Evolutionary conservation across 2,888 invertebrate species (phyloP), one percentile per base, ranked within the genome.

Genomic region (Xestoiulus laeticollis): DNA sequence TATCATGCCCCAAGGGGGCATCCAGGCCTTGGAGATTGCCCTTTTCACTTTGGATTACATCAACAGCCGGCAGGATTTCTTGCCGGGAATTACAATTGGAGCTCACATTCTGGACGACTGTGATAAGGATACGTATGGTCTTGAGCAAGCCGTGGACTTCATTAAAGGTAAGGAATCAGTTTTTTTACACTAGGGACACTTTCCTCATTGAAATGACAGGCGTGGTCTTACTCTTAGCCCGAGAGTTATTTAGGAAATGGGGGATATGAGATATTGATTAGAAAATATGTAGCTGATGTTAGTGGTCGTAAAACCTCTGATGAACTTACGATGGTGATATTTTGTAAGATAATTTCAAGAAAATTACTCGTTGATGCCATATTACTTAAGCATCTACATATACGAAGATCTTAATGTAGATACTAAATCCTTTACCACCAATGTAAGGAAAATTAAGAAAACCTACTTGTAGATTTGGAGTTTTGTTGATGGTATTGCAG

Each of bases 71-170:
- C 91, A 93, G 88, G 93, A 94, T 88, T 93, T 96, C 89, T 93
- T 96, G 89, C 96, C 96, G 0, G 96, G 96, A 87, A 95, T 97
- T 87, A 94, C 94, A 6, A 93, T 98, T 16, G 98, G 98, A 68
- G 97, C 97, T 14, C 96, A 97, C 91, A 95, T 98, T 87, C 93
- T 98, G 89, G 98, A 98, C 91, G 98, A 98, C 92, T 98, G 98
- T 92, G 98, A 98, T 93, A 96, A 97, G 92, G 98, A 98, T 92
- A 98, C 98, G 0, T 98, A 98, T 91, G 98, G 98, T 0, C 93
- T 98, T 90, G 98, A 98, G 92, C 98, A 98, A 95, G 97, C 98
- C 22, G 96, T 98, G 22, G 98, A 98, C 92, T 98, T 98, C 92
- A 98, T 98, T 89, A 97, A 98, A 95, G 98, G 98, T 98, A 93